Conservation (phyloP, 2,888 invertebrate species). For the Mythimna lalbum region DNA sequence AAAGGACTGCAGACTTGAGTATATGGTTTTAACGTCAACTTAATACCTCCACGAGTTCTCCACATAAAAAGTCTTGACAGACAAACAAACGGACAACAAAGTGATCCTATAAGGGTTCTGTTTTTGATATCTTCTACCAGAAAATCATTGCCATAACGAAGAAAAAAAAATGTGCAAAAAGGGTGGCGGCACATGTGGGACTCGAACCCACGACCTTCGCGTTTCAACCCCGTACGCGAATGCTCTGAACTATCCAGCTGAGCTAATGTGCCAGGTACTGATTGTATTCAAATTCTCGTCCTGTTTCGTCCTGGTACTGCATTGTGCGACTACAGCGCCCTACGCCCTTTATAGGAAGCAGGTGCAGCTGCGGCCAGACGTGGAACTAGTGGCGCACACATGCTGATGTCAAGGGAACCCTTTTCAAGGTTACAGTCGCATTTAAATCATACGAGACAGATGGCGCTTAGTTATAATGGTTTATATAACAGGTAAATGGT, state of each 20-base stretch:
- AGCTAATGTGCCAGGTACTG: slow-evolving; percentile 40
- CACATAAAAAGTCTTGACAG: too few species aligned
- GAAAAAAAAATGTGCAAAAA: slow-evolving; percentile 9
- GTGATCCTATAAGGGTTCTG: too few species aligned
- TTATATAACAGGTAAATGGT: too few species aligned
- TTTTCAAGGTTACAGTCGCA: slow-evolving; percentile 1
- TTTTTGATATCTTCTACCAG: too few species aligned
- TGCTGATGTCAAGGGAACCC: too few species aligned
- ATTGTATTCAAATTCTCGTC: slow-evolving; percentile 8
- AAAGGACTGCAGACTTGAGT: too few species aligned
- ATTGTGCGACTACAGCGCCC: slow-evolving; percentile 21
- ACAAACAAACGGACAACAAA: too few species aligned
- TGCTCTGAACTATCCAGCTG: slow-evolving; percentile 40
- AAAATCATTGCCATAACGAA: too few species aligned
- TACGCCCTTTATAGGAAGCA: neutral
- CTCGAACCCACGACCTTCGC: slow-evolving; percentile 42
- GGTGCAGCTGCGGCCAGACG: slow-evolving; percentile 4
- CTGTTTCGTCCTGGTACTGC: slow-evolving; percentile 12
- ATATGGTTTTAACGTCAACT: too few species aligned
- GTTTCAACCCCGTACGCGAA: slow-evolving; percentile 38
- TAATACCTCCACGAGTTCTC: too few species aligned
- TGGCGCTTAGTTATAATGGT: neutral
- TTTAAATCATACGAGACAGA: neutral
- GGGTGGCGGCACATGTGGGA: slow-evolving; percentile 28
- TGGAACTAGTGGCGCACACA: slow-evolving; percentile 8